A percentile compares a stretch with the other conserved stretches of the same genome.
Conservation (phyloP, 2,888 invertebrate genomes). For the Cinara cedri region DNA sequence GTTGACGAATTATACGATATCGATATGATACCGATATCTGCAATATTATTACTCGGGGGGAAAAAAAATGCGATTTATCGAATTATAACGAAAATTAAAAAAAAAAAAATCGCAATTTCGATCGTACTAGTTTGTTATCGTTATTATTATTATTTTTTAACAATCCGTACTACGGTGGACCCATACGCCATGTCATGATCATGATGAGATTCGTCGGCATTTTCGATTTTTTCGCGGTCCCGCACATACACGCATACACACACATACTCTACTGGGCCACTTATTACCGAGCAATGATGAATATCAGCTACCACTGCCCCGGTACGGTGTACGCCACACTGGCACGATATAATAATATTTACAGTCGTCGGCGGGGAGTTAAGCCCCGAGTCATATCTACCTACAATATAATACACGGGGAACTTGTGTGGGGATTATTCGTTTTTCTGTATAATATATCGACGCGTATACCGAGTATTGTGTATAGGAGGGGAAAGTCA, state of each 20-base stretch:
- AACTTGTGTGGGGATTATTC: not conserved
- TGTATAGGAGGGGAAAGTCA: conserved; percentile 24
- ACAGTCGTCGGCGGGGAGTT: not conserved
- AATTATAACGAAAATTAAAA: not conserved
- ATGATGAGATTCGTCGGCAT: conserved; percentile 7
- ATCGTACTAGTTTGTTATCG: not conserved
- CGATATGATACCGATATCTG: not conserved
- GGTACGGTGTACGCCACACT: not conserved
- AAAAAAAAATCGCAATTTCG: not conserved
- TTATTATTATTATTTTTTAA: not conserved
- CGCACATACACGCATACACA: conserved; percentile 17
- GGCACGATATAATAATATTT: too few relatives aligned
- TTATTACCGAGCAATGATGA: conserved; percentile 46
- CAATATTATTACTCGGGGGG: not conserved
- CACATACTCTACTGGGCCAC: conserved; percentile 35
- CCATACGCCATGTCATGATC: not conserved
- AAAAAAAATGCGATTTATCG: not conserved
- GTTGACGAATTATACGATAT: too few relatives aligned
- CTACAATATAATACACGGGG: too few relatives aligned
- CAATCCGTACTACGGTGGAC: not conserved
- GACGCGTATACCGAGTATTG: not conserved
- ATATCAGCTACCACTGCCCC: conserved; percentile 28
- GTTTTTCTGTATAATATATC: not conserved
- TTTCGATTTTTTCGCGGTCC: conserved; percentile 33
- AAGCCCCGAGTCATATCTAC: not conserved